Evolutionary conservation across 2,113 vertebrate genomes (phyloP).

Genomic region (Pimephales promelas): DNA sequence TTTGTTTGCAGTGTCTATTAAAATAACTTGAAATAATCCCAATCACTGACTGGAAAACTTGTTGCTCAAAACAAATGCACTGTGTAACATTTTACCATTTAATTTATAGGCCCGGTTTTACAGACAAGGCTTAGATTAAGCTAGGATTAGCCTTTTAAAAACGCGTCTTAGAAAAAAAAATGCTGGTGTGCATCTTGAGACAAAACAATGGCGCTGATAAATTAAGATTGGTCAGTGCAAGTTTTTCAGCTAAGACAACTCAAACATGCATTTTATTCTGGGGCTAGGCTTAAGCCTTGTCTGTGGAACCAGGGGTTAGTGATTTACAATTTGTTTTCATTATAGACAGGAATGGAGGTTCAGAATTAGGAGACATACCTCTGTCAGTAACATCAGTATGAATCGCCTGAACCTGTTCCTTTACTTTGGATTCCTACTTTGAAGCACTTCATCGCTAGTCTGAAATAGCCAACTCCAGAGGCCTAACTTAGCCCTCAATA

Average conservation of each 20-base stretch:
- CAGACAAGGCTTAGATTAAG: too few species aligned
- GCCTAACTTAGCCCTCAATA: not conserved
- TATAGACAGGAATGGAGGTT: not conserved
- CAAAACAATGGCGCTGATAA: too few species aligned
- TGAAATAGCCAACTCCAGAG: constrained; percentile 1
- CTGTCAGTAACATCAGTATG: not conserved
- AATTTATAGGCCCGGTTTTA: not conserved
- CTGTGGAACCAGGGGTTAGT: not conserved
- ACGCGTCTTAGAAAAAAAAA: too few species aligned
- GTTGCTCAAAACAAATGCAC: not conserved
- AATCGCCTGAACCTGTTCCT: not conserved
- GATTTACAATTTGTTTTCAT: not conserved
- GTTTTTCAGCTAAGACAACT: too few species aligned
- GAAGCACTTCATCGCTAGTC: not conserved
- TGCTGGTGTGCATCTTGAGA: too few species aligned
- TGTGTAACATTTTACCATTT: not conserved
- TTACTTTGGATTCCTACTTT: not conserved
- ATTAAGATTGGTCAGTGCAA: too few species aligned
- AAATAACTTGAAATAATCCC: too few species aligned
- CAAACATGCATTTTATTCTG: too few species aligned
- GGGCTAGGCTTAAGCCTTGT: too few species aligned
- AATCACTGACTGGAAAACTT: too few species aligned
- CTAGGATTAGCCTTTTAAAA: too few species aligned
- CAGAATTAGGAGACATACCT: not conserved
- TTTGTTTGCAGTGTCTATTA: too few species aligned